Base-by-base conservation (phyloP, 2,113 vertebrate species). In the Mastomys coucha region DNA sequence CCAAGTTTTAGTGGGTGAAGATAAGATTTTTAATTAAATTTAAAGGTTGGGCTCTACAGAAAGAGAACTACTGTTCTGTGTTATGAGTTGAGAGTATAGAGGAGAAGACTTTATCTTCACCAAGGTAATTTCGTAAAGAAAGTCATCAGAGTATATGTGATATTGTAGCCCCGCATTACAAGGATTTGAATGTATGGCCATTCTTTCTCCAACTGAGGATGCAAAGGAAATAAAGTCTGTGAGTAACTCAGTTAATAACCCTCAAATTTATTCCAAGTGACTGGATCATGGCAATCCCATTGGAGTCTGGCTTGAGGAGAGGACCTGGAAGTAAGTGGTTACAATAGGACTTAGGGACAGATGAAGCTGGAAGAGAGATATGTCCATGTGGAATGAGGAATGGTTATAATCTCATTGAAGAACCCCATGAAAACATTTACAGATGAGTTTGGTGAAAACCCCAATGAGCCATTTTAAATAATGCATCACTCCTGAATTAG, bases 1-100 rank as follows among this genome's bases (percentile, higher is more conserved):
- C 58, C 42, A 90, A 82, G 39, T 73, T 96, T 42, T 63, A 93
- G 45, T 92, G 51, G 6, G 16, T 70, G 96, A 94, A 56, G 94
- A 88, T 65, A 49, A 91, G 69, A 89, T 72, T 89, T 22, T 85
- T 42, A 93, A 45, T 88, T 96, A 82, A 92, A 70, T 20, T 92
- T 45, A 84, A 75, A 90, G 26, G 80, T 58, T 84, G 5, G 1
- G 16, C 17, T 90, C 4, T 17, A 45, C 0, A 92, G 20, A 86
- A 81, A 88, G 28, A 39, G 11, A 89, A 26, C 77, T 80, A 75
- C 7, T 51, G n/a, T n/a, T 82, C 7, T 17, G 0, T 73, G 5
- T 36, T 70, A 26, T 13, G 28, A 60, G 84, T 28, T 77, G 26
- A 91, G 16, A 96, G 24, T 39, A 69, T 3, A 53, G 51, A 91